phyloP scores from a whole-genome alignment of 2,797 vertebrate genomes.

The Muraenolepis orangiensis region DNA sequence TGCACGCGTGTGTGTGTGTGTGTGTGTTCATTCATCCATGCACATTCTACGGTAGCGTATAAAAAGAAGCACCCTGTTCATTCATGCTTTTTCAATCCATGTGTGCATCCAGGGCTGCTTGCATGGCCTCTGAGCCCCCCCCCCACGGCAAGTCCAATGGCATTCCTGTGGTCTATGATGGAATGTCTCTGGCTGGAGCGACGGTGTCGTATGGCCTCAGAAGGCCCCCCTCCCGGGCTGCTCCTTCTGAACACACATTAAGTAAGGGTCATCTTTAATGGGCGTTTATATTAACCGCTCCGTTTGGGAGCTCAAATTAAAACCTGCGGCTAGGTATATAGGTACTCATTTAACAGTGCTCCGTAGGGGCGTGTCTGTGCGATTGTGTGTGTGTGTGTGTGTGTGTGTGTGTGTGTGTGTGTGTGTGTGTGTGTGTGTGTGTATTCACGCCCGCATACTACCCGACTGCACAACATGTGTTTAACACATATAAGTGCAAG shows the following conservation, averaged over 20 bases:
- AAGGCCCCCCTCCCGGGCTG: neutral
- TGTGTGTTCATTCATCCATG: neutral
- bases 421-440: conserved; percentile 34
- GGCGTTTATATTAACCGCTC: neutral
- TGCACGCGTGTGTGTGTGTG: neutral
- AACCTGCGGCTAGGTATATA: neutral
- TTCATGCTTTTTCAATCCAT: neutral
- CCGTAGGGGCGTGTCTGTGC: neutral
- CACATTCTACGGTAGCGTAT: neutral
- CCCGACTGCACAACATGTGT: neutral
- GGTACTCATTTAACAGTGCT: neutral
- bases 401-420: conserved; percentile 26
- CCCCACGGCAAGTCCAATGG: neutral
- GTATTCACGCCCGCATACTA: conserved; percentile 4
- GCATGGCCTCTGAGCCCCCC: neutral
- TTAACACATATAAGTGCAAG: neutral
- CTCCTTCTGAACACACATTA: neutral
- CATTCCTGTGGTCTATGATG: neutral
- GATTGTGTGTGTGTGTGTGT: conserved; percentile 6
- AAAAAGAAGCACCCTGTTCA: neutral
- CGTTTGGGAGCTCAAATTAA: neutral
- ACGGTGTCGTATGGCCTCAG: no score
- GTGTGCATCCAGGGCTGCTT: neutral
- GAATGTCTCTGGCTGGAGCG: neutral
- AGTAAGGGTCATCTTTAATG: neutral